Conservation (phyloP, 2,888 invertebrate species). For the Tinea semifulvella region DNA sequence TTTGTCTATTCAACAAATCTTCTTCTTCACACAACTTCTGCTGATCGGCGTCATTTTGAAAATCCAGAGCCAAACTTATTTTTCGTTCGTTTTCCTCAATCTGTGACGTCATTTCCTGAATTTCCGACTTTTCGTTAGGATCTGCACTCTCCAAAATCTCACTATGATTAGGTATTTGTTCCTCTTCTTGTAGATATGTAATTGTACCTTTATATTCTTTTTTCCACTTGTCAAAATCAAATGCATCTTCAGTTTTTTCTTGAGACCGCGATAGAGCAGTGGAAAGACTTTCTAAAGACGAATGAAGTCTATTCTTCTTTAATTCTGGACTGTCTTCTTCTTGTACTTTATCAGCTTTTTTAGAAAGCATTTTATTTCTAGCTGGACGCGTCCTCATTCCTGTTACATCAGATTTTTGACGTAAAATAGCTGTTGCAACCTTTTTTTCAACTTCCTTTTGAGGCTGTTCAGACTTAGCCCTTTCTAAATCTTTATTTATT, state of each 20-base stretch:
- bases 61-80: constrained; percentile 69
- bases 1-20: constrained; percentile 77
- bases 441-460: constrained; percentile 11
- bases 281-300: constrained; percentile 52
- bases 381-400: constrained; percentile 60
- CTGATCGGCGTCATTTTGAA: constrained; percentile 76
- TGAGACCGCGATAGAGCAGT: constrained; percentile 50
- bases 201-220: constrained; percentile 49
- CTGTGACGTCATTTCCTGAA: constrained; percentile 60
- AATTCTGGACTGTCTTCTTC: constrained; percentile 33
- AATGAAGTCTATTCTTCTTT: constrained; percentile 51
- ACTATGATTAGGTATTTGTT: constrained; percentile 46
- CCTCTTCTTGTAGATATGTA: constrained; percentile 53
- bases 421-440: constrained; percentile 38
- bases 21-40: constrained; percentile 80
- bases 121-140: constrained; percentile 59
- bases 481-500: constrained; percentile 48
- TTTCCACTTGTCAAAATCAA: constrained; percentile 59
- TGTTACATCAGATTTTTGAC: constrained; percentile 71
- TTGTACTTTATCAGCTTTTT: constrained; percentile 40
- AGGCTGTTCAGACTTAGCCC: constrained; percentile 46
- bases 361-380: constrained; percentile 37
- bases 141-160: constrained; percentile 51
- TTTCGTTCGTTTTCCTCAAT: constrained; percentile 64
- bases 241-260: constrained; percentile 48